Base-by-base conservation (phyloP, 23 tunicate genomes). In the Oikopleura dioica region DNA sequence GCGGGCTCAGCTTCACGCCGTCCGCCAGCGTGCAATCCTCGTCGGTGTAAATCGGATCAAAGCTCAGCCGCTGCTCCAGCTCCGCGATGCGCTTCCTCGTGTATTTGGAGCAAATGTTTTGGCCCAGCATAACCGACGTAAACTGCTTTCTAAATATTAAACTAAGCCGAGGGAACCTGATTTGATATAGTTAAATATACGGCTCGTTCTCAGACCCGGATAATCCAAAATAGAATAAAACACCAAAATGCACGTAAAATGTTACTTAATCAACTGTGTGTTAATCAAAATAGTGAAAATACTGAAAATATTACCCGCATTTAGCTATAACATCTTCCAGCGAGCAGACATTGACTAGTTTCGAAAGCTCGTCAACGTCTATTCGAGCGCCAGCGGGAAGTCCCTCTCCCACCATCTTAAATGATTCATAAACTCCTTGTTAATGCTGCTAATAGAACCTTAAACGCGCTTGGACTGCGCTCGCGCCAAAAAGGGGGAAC, bases 341-440 rank as follows among this genome's bases (percentile, higher is more conserved):
- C 26, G 16, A 12, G 33, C 72, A 63, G 5, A 28, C 26, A 5
- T 63, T 28, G 2, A 63, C 72, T 4, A 63, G 30, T 63, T 31
- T 23, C 4, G 4, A 2, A 2, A 63, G 72, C 26, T 63, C 72
- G 2, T 63, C 33, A 24, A 63, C 4, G 33, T 63, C 72, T 2
- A 63, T 63, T 2, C 72, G 72, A 28, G 72, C 72, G 33, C 72
- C 72, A 28, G 72, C 72, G 30, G 72, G 72, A 12, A 63, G 26
- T 31, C 30, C 72, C 26, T 63, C 72, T 21, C 72, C 72, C 4
- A 63, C 72, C 16, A 23, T 31, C 72, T 63, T 12, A 63, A 44
- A 44, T 44, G 55, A 9, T n/a, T n/a, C n/a, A n/a, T n/a, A n/a
- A n/a, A n/a, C n/a, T n/a, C n/a, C n/a, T n/a, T n/a, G n/a, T n/a